These are phyloP conservation scores for Morus bassanus DNA, from an alignment of 2,797 vertebrate genomes.

Conservation along the genomic window DNA sequence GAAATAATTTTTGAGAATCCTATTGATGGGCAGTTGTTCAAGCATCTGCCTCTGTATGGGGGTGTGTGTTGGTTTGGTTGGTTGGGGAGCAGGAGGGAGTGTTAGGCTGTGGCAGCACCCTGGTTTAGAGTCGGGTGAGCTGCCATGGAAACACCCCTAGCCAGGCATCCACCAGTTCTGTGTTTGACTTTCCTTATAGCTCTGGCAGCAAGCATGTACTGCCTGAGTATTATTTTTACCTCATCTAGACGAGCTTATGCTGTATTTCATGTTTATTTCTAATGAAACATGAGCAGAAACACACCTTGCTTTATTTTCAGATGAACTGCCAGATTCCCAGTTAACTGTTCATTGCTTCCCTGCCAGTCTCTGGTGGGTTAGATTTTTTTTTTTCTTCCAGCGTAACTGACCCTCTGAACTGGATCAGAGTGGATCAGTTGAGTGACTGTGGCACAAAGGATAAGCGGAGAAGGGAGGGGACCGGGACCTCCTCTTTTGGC, in stretches of 20 bases:
- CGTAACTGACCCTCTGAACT: neutral
- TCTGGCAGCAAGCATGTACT: neutral
- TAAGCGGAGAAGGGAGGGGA: neutral
- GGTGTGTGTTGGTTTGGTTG: neutral
- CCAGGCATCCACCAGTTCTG: rapidly evolving
- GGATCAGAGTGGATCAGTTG: neutral
- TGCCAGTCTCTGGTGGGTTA: neutral
- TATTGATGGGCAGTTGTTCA: neutral
- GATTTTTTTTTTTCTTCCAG: neutral
- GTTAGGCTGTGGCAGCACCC: neutral
- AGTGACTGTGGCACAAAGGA: neutral
- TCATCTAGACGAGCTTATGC: neutral
- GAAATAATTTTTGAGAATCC: neutral
- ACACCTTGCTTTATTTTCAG: neutral
- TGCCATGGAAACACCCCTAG: neutral
- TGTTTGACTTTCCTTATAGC: neutral
- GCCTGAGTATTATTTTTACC: neutral
- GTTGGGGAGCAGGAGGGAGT: rapidly evolving
- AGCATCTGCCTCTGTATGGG: neutral
- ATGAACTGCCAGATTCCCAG: neutral
- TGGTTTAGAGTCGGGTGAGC: neutral
- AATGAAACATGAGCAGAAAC: neutral
- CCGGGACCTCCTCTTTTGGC: neutral
- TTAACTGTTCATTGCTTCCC: neutral
- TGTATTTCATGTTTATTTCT: neutral